These are phyloP conservation scores for Drosophila subpulchrella DNA, from an alignment of 1,140 invertebrate species.

Conservation along the genomic window DNA sequence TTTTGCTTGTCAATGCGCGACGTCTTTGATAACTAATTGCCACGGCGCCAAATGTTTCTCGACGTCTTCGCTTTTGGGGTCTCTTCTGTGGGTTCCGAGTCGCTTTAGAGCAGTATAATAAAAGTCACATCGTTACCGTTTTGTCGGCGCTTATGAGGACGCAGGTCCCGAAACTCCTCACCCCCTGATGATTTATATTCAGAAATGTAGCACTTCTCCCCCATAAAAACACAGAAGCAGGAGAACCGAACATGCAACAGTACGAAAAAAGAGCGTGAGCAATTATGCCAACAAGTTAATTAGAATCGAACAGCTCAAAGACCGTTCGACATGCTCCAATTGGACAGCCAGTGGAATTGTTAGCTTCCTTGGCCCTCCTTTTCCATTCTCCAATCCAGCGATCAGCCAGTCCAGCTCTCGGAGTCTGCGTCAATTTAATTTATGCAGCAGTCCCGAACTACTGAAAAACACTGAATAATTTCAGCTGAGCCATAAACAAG, in stretches of 20 bases:
- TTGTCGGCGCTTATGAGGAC: conserved; percentile 55
- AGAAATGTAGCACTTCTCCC: conserved; percentile 5
- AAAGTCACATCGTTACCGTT: conserved; percentile 76
- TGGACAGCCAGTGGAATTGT: too few species aligned
- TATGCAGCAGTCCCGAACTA: too few species aligned
- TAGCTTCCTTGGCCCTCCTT: too few species aligned
- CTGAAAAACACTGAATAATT: too few species aligned
- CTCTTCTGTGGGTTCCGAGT: conserved; percentile 6
- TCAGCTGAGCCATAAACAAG: too few species aligned
- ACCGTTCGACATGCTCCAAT: too few species aligned
- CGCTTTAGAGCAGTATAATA: conserved; percentile 53
- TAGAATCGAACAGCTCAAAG: background rate
- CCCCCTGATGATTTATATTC: conserved; percentile 33
- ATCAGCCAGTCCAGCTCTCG: too few species aligned
- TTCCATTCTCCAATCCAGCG: too few species aligned
- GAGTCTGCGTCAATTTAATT: too few species aligned
- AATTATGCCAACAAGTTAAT: too few species aligned
- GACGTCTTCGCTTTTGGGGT: conserved; percentile 26
- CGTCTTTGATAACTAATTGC: conserved; percentile 82
- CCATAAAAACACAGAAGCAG: background rate
- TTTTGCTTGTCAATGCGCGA: conserved; percentile 80
- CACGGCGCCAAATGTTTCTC: conserved; percentile 77
- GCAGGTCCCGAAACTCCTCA: background rate
- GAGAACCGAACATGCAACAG: background rate
- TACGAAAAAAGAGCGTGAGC: too few species aligned